Evolutionary conservation across 2,797 vertebrate species (phyloP).

Genomic region (Antennarius maculatus): DNA sequence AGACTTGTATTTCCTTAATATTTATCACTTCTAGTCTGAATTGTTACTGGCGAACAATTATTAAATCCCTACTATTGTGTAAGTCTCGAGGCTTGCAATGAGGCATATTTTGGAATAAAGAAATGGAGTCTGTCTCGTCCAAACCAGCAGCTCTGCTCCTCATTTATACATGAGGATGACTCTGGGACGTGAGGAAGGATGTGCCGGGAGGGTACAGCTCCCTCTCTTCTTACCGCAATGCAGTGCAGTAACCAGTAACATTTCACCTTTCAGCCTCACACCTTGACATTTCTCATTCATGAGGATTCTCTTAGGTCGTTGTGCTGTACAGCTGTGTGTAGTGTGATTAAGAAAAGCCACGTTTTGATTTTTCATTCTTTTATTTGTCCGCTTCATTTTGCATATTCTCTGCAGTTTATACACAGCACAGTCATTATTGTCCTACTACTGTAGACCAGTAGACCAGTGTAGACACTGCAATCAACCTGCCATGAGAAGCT

Average conservation of each 20-base stretch:
- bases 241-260: conserved; percentile 62
- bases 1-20: neutral
- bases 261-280: conserved; percentile 41
- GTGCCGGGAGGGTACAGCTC: conserved; percentile 48
- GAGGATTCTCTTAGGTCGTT: neutral
- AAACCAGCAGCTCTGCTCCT: conserved; percentile 27
- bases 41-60: too few species aligned
- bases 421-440: conserved; percentile 76
- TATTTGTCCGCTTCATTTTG: conserved; percentile 76
- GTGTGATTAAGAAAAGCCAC: conserved; percentile 17
- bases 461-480: conserved; percentile 64
- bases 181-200: conserved; percentile 39
- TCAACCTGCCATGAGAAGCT: conserved; percentile 63
- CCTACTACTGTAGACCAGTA: conserved; percentile 66
- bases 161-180: conserved; percentile 62
- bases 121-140: conserved; percentile 3
- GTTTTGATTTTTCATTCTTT: conserved; percentile 60
- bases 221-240: conserved; percentile 70
- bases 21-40: neutral
- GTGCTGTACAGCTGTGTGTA: neutral
- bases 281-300: conserved; percentile 4
- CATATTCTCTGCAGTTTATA: conserved; percentile 79
- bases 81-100: conserved; percentile 3
- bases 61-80: neutral
- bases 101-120: conserved; percentile 3